These are phyloP conservation scores for Liparis tanakae DNA, from an alignment of 2,797 vertebrate species.

Conservation along the genomic window DNA sequence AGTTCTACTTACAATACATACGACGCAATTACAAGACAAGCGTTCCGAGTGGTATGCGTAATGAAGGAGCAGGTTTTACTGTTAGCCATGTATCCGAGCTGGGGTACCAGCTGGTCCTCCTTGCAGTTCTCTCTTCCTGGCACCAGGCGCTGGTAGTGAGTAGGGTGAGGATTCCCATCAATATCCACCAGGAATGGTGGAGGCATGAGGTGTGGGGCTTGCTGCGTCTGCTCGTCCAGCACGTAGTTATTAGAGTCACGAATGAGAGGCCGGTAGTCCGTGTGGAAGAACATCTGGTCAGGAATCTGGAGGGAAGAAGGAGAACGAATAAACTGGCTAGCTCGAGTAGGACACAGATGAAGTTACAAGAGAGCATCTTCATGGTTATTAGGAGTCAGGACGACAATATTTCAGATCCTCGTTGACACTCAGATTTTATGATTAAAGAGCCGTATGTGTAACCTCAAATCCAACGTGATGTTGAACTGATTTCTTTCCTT, in stretches of 20 bases:
- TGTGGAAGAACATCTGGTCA: slow-evolving; percentile 99
- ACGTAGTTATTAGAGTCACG: slow-evolving; percentile 98
- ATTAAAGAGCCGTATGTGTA: background rate
- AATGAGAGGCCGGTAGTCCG: slow-evolving; percentile 96
- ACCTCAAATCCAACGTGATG: background rate
- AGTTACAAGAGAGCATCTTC: background rate
- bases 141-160: slow-evolving; percentile 92
- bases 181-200: slow-evolving; percentile 97
- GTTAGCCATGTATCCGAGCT: slow-evolving; percentile 95
- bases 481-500: background rate
- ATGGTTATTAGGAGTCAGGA: background rate
- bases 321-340: background rate
- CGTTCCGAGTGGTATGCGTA: slow-evolving; percentile 1
- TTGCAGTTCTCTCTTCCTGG: slow-evolving; percentile 97
- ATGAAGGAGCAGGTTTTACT: slow-evolving; percentile 77
- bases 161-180: slow-evolving; percentile 96
- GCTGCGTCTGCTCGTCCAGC: slow-evolving; percentile 97
- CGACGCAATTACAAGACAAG: background rate
- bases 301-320: slow-evolving; percentile 86
- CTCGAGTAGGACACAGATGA: background rate
- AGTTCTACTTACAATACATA: background rate
- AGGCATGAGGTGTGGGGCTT: slow-evolving; percentile 99
- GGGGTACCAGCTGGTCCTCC: slow-evolving; percentile 96
- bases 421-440: background rate
- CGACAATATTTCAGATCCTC: background rate